phyloP scores from a whole-genome alignment of 2,888 invertebrate genomes.

The Perdita meconis region DNA sequence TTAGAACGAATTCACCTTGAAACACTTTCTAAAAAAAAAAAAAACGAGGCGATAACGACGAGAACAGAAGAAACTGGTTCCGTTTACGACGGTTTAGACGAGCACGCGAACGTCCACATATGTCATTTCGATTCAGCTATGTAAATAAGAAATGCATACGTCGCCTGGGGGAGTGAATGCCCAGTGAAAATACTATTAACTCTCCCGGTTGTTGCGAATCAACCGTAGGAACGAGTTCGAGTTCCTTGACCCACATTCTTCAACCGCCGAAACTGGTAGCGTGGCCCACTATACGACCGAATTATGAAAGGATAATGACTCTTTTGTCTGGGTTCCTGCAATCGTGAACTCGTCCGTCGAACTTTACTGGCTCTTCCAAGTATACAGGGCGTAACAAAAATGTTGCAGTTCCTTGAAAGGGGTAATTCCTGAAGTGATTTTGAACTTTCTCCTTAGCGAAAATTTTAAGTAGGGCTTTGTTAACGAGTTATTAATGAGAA shows the following conservation, averaged over 20 bases:
- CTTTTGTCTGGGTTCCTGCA: too few species aligned
- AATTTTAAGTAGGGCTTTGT: too few species aligned
- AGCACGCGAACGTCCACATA: not conserved
- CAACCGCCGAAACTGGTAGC: not conserved
- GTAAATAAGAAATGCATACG: slow-evolving; percentile 11
- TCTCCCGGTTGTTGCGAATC: slow-evolving; percentile 9
- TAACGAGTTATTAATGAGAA: too few species aligned
- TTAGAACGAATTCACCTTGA: slow-evolving; percentile 13
- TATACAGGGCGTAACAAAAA: too few species aligned
- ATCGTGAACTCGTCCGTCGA: too few species aligned
- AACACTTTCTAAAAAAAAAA: slow-evolving; percentile 27
- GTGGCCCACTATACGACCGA: too few species aligned
- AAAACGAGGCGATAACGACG: not conserved
- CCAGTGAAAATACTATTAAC: slow-evolving; percentile 11
- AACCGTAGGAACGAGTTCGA: not conserved
- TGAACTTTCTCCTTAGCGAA: too few species aligned
- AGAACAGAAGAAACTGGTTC: not conserved
- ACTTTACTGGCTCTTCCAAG: too few species aligned
- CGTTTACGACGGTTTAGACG: slow-evolving; percentile 3
- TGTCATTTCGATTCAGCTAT: not conserved
- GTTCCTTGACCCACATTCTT: slow-evolving; percentile 62
- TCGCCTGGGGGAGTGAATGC: slow-evolving; percentile 16
- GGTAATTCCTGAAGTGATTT: too few species aligned
- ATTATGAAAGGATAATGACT: too few species aligned
- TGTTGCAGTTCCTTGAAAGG: too few species aligned